Evolutionary conservation across 2,888 invertebrate genomes (phyloP), one percentile per base, ranked within the genome.

Genomic region (Lepidochitona cinerea): DNA sequence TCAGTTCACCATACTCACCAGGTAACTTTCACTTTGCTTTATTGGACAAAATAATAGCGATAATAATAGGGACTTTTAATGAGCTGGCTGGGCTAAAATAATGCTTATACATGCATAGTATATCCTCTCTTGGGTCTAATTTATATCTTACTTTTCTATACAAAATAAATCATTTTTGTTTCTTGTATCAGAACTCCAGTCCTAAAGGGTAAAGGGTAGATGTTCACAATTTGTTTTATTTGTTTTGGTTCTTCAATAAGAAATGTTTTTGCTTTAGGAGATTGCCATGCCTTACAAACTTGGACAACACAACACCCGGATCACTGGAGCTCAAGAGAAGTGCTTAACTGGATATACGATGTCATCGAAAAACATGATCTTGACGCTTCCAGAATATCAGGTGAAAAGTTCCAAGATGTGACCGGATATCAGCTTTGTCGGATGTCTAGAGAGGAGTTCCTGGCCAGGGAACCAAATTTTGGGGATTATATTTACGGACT

Each of bases 281-380:
- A n/a, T n/a, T n/a, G n/a, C n/a, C n/a, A n/a, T n/a, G 49, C n/a
- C 3, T 7, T 49, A 49, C 49, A 49, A 72, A 84, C 83, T 67
- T 87, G 86, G 86, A 84, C 84, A 18, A 74, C 79, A 67, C 84
- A 85, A 32, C 83, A 85, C 70, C 85, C 87, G 0, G 83, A 84
- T 54, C 82, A 83, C 71, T 87, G 87, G 87, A 75, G 77, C 9
- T 78, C 77, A 52, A 74, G 72, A 9, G 85, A 87, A 65, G 85
- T 87, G 5, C 75, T 87, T 32, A 85, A 87, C 79, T 87, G 87
- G 87, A 77, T 85, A 7, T 85, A 82, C 70, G 84, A 78, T 74
- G 79, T 84, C 35, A 84, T 83, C 0, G 81, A 83, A 72, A 81
- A 83, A 18, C 75, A 82, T 26, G 79, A 75, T 5, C 75, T 85